Conservation (phyloP, 2,113 vertebrate species). For the Nothobranchius kuhntae region DNA sequence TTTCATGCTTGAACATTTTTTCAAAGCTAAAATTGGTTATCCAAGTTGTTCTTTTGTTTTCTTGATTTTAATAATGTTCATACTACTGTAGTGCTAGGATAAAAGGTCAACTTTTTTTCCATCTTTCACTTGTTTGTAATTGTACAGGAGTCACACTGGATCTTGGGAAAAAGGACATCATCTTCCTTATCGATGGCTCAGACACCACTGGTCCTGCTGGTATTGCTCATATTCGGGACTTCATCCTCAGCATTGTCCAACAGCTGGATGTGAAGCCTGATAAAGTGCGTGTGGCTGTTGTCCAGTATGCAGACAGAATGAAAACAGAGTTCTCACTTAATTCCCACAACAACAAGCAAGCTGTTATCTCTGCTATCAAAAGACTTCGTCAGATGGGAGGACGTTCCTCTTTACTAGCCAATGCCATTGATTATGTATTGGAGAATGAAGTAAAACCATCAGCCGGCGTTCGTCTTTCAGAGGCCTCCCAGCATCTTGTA, state of each 20-base stretch:
- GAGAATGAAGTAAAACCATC: constrained; percentile 83
- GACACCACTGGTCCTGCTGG: constrained; percentile 70
- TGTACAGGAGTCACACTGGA: constrained; percentile 54
- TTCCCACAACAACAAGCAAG: constrained; percentile 79
- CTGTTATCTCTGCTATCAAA: constrained; percentile 79
- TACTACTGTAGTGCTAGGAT: not conserved
- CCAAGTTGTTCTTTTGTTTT: not conserved
- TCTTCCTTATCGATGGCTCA: constrained; percentile 95
- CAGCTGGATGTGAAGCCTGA: constrained; percentile 85
- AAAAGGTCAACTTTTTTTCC: not conserved
- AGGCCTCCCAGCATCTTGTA: constrained; percentile 90
- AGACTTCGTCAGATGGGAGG: constrained; percentile 87
- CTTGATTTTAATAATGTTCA: not conserved
- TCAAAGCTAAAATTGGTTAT: not conserved
- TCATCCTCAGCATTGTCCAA: constrained; percentile 83
- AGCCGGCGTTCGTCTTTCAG: constrained; percentile 84
- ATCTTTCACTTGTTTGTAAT: not conserved
- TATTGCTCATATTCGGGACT: constrained; percentile 90
- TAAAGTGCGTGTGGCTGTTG: constrained; percentile 84
- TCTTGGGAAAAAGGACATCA: constrained; percentile 86
- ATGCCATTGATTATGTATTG: constrained; percentile 85
- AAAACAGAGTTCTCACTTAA: constrained; percentile 88
- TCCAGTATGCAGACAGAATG: constrained; percentile 86
- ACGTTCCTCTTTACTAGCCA: constrained; percentile 81
- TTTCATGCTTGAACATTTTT: not conserved